phyloP scores from a whole-genome alignment of 2,113 vertebrate genomes.

The Thamnaconus septentrionalis region DNA sequence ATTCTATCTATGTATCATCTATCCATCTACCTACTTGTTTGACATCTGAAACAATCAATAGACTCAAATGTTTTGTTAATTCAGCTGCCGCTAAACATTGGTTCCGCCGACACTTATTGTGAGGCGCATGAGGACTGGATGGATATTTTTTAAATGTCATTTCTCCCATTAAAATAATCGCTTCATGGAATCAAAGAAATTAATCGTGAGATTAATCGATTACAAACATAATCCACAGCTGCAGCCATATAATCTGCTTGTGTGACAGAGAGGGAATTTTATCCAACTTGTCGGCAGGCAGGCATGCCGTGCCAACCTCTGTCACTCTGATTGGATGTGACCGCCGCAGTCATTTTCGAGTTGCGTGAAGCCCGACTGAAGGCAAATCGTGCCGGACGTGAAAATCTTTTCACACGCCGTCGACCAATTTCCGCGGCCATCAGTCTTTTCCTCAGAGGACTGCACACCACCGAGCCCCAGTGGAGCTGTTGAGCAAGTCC shows the following conservation, averaged over 20 bases:
- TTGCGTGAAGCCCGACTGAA: conserved; percentile 31
- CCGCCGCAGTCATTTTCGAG: conserved; percentile 26
- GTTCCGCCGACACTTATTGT: no score
- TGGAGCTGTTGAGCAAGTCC: conserved; percentile 5
- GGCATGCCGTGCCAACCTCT: conserved; percentile 8
- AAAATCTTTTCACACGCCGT: conserved; percentile 12
- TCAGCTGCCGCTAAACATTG: no score
- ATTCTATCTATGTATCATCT: background rate
- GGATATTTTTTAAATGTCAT: no score
- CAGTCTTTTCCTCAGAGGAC: conserved; percentile 12
- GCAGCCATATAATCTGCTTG: no score
- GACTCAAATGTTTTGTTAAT: no score
- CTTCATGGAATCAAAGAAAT: no score
- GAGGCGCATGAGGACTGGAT: no score
- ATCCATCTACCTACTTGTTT: background rate
- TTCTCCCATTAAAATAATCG: no score
- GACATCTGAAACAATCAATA: no score
- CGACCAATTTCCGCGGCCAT: no score
- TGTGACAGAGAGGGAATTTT: conserved; percentile 6
- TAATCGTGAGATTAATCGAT: no score
- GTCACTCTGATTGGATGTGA: conserved; percentile 44
- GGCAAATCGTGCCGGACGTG: conserved; percentile 8
- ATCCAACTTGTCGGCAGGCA: conserved; percentile 47
- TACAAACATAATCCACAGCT: no score
- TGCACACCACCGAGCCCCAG: background rate